A percentile compares a stretch with the other conserved stretches of the same genome.
phyloP scores from a whole-genome alignment of 1,140 invertebrate genomes.

The Elysia chlorotica region DNA sequence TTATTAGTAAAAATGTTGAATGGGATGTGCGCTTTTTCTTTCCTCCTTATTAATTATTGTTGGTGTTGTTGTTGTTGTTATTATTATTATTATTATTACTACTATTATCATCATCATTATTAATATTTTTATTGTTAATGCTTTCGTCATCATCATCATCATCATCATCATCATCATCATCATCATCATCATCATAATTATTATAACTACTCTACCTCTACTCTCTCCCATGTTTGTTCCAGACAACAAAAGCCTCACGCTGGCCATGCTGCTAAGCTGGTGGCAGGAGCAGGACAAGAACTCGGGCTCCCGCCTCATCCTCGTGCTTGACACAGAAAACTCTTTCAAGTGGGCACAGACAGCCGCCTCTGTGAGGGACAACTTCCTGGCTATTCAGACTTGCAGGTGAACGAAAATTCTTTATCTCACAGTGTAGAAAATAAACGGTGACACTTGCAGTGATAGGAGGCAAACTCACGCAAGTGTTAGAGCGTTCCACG shows the following conservation, averaged over 20 bases:
- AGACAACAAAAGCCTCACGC: slow-evolving; percentile 47
- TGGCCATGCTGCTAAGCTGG: slow-evolving; percentile 52
- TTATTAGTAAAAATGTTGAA: neutral
- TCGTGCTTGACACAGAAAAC: slow-evolving; percentile 52
- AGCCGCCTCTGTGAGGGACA: slow-evolving; percentile 26
- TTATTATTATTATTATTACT: too few species aligned
- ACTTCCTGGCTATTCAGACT: slow-evolving; percentile 54
- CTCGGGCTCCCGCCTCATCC: slow-evolving; percentile 49
- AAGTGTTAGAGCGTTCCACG: too few species aligned
- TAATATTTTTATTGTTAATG: too few species aligned
- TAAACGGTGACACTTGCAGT: too few species aligned
- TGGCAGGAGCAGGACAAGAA: slow-evolving; percentile 44
- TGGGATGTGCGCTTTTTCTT: neutral
- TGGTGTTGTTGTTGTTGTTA: too few species aligned
- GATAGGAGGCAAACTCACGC: too few species aligned
- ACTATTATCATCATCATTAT: too few species aligned
- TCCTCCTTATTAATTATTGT: neutral
- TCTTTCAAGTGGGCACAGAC: slow-evolving; percentile 50
- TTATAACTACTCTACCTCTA: too few species aligned
- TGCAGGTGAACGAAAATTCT: slow-evolving; percentile 32
- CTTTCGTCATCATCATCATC: too few species aligned
- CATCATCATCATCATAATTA: too few species aligned
- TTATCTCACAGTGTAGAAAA: too few species aligned
- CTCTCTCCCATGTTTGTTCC: slow-evolving; percentile 20
- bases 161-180: too few species aligned